Evolutionary conservation across 1,140 invertebrate species (phyloP), one percentile per base, ranked within the genome.

Genomic region (Trissolcus basalis): DNA sequence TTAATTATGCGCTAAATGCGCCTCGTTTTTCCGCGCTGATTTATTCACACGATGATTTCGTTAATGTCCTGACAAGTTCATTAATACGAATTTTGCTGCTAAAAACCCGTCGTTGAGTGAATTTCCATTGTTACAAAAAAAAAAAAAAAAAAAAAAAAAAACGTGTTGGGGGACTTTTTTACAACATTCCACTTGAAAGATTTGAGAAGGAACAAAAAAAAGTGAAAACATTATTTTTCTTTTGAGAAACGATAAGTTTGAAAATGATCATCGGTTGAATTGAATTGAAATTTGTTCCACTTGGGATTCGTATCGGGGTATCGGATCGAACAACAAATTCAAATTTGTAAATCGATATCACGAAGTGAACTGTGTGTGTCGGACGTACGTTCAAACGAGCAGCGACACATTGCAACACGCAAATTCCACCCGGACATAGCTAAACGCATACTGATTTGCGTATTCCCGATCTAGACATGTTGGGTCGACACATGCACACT

Each of bases 401-500:
- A 56, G 48, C 41, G 44, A 61, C 61, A 56, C 51, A 53, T 70
- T 32, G 12, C 15, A 58, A 63, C 55, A 71, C 43, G 60, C 45
- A 33, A 63, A 70, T 69, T 81, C 77, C 64, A 35, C 5, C 5
- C 33, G 33, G 33, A 74, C 65, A 77, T 67, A 58, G 54, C 58
- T 61, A 70, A 72, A 61, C 65, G 64, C 33, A 72, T 63, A 77
- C 77, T 70, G 72, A 77, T 79, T 77, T 69, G 64, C 78, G 72
- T 54, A 67, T 65, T 60, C 48, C 45, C 13, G 53, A 72, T 72
- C 68, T 53, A 65, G 58, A 61, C 67, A 77, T 51, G 74, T 32
- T 65, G 39, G 68, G 47, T 15, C 47, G 64, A 35, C 59, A 48
- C 41, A 56, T 56, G 55, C 61, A 54, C 50, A 69, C 53, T 3